Conservation (phyloP, 1,140 invertebrate genomes). For the Euglossa dilemma region DNA sequence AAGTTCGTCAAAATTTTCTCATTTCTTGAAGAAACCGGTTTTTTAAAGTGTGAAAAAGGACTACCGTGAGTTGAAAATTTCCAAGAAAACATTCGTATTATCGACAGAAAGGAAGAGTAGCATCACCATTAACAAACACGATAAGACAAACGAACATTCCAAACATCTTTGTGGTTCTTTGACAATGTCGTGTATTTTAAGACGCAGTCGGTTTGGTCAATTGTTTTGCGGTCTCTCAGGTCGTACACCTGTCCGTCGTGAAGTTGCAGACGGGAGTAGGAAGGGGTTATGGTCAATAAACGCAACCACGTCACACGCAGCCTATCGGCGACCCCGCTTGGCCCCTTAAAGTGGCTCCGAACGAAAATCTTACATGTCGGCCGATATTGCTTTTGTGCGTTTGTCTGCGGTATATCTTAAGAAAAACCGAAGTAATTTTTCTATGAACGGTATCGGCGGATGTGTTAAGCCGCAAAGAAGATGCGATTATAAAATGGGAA, state of each 20-base stretch:
- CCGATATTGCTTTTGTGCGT: conserved; percentile 73
- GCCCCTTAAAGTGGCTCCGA: conserved; percentile 78
- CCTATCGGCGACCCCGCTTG: conserved; percentile 79
- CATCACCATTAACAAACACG: background rate
- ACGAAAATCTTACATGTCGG: conserved; percentile 80
- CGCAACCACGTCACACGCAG: conserved; percentile 81
- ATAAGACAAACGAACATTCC: background rate
- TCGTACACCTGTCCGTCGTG: conserved; percentile 76
- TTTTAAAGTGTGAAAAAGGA: background rate
- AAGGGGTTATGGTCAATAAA: conserved; percentile 83
- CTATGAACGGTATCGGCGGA: background rate
- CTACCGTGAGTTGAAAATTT: conserved; percentile 16
- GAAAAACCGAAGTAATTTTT: conserved; percentile 36
- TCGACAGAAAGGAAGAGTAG: background rate
- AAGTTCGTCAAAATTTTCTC: conserved; percentile 38
- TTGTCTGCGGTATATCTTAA: conserved; percentile 64
- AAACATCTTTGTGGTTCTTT: background rate
- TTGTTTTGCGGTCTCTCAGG: conserved; percentile 63
- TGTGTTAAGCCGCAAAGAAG: background rate
- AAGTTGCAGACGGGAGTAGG: conserved; percentile 75
- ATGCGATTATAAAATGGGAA: conserved; percentile 45
- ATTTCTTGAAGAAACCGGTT: conserved; percentile 1
- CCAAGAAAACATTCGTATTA: conserved; percentile 3
- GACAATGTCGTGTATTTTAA: conserved; percentile 48
- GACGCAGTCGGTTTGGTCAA: conserved; percentile 62